Base-by-base conservation (phyloP, 2,888 invertebrate genomes). In the Tortrix viridana region DNA sequence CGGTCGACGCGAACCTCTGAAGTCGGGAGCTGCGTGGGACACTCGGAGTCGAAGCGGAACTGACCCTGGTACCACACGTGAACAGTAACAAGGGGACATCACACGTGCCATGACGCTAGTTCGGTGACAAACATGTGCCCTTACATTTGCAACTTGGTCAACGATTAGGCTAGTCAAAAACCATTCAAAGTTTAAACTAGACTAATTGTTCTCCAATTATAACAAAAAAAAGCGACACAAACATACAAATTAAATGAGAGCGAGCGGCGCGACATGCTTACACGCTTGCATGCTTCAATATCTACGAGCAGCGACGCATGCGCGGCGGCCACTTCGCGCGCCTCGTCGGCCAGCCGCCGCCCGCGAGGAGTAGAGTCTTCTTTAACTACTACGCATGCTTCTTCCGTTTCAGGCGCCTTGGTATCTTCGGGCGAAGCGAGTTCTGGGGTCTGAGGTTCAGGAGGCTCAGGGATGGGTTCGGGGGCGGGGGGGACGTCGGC, bases 11-110 rank as follows among this genome's bases (percentile, higher is more conserved):
- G 94, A 83, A 95, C 94, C 82, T 96, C 96, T 77, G 94, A 93
- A 77, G 95, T 95, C 68, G 96, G 95, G 80, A 97, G 93, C 83
- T 94, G 95, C 76, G 94, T 92, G 82, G 94, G 94, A 85, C 95
- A 96, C 93, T 97, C 97, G 85, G 95, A 95, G 89, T 97, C 97
- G 93, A 97, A 97, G 81, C 96, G 95, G 92, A 97, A 97, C 92
- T 97, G 97, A 92, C 96, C 96, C 96, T 97, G 95, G 72, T 80
- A 83, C 83, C 83, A 61, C 66, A 74, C 60, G 71, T 49, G 65
- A 80, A 84, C 71, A 70, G 70, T 75, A 79, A 78, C 77, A 76
- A 68, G 16, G 5, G 16, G n/a, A 41, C 22, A 38, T 71, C 66
- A 71, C 59, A 66, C 53, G 47, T 53, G 57, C 26, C 43, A 41